Evolutionary conservation across 2,888 invertebrate genomes (phyloP).

Genomic region (Oscheius sp.): DNA sequence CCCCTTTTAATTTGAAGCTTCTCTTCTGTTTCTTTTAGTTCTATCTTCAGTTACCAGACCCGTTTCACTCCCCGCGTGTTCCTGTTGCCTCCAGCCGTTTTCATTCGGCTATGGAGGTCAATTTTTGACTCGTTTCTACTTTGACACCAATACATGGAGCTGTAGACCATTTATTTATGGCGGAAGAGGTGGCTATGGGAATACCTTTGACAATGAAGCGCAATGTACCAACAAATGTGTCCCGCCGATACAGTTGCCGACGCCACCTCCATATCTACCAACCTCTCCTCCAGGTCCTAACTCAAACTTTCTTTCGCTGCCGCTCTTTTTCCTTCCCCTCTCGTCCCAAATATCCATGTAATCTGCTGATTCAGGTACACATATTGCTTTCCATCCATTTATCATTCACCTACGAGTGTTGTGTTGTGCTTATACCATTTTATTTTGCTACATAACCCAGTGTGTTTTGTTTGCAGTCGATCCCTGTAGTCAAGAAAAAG

Average conservation of each 20-base stretch:
- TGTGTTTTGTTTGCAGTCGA: conserved; percentile 64
- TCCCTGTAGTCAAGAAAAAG: conserved; percentile 67
- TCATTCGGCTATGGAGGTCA: conserved; percentile 62
- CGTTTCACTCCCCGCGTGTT: conserved; percentile 37
- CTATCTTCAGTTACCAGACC: conserved; percentile 35
- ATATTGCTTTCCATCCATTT: conserved; percentile 13
- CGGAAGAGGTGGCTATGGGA: conserved; percentile 59
- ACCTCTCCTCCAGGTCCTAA: conserved; percentile 32
- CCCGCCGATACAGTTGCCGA: conserved; percentile 6
- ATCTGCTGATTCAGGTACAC: conserved; percentile 15
- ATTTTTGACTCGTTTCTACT: conserved; percentile 62
- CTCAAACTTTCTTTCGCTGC: conserved; percentile 24
- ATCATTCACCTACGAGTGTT: conserved; percentile 6
- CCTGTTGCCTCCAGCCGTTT: conserved; percentile 63
- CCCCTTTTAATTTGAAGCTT: conserved; percentile 15
- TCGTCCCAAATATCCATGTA: background rate
- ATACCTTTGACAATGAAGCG: conserved; percentile 66
- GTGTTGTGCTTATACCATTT: conserved; percentile 20
- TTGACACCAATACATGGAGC: conserved; percentile 54
- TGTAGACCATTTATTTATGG: conserved; percentile 67
- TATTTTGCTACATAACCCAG: conserved; percentile 10
- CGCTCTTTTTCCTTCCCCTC: conserved; percentile 14
- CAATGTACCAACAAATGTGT: conserved; percentile 47
- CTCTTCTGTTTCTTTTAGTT: conserved; percentile 29
- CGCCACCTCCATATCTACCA: conserved; percentile 25